A percentile compares a stretch with the other conserved stretches of the same genome.
Conservation (phyloP, 2,113 vertebrate genomes). For the Phaetusa simplex region DNA sequence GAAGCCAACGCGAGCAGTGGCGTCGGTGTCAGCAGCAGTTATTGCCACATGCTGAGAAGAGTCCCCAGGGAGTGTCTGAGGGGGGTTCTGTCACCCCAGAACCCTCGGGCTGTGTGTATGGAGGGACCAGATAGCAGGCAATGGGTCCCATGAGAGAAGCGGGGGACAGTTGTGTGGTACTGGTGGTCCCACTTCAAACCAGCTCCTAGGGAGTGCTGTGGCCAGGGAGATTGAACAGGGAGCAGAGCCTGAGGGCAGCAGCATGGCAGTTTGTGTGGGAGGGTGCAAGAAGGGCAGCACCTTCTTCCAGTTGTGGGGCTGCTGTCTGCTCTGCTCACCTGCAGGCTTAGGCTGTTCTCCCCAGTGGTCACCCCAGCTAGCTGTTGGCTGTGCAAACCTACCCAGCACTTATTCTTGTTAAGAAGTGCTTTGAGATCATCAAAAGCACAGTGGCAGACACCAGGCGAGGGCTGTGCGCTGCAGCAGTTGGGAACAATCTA, state of each 20-base stretch:
- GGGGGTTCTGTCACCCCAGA: neutral
- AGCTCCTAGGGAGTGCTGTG: neutral
- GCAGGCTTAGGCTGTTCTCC: neutral
- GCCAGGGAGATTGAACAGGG: neutral
- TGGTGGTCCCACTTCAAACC: rapidly evolving
- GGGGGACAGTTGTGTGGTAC: neutral
- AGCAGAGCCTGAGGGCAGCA: neutral
- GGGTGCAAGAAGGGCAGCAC: neutral
- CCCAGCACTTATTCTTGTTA: neutral
- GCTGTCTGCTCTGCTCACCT: neutral
- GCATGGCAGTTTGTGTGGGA: neutral
- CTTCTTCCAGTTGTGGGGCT: neutral
- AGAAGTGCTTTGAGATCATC: neutral
- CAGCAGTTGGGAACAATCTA: neutral
- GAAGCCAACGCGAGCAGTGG: rapidly evolving
- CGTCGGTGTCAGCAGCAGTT: neutral
- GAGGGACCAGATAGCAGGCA: neutral
- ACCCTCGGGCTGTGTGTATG: neutral
- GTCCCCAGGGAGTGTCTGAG: neutral
- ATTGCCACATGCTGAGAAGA: neutral
- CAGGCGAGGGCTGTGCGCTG: neutral
- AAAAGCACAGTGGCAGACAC: neutral
- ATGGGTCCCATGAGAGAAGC: neutral
- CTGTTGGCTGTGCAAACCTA: neutral
- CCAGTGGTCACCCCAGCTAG: neutral